Conservation (phyloP, 2,888 invertebrate genomes). For the Cecidostiba fungosa region DNA sequence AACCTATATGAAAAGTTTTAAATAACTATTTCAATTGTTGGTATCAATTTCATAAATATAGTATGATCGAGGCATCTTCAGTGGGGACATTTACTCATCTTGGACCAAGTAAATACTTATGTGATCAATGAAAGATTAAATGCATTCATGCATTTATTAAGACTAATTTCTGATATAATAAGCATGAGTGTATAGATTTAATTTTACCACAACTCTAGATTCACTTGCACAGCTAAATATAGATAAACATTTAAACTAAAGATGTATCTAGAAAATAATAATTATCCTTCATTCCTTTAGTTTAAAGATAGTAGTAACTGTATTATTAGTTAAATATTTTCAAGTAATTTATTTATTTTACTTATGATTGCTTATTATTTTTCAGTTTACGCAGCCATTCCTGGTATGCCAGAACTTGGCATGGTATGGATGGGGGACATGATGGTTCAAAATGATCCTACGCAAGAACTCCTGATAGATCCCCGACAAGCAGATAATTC, state of each 20-base stretch:
- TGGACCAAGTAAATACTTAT: slow-evolving; percentile 15
- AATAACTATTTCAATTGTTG: neutral
- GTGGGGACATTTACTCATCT: slow-evolving; percentile 13
- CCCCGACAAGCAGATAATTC: slow-evolving; percentile 77
- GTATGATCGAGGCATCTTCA: slow-evolving; percentile 5
- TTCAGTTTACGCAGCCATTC: slow-evolving; percentile 80
- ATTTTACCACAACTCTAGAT: neutral
- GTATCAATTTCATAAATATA: neutral
- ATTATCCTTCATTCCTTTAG: neutral
- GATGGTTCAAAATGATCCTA: slow-evolving; percentile 78
- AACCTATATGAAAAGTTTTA: neutral
- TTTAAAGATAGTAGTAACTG: neutral
- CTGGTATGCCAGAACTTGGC: slow-evolving; percentile 83
- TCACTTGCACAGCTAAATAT: neutral
- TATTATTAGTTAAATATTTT: neutral
- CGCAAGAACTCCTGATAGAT: slow-evolving; percentile 78
- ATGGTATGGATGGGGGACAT: slow-evolving; percentile 87
- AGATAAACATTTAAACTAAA: neutral
- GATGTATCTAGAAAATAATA: neutral
- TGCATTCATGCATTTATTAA: neutral
- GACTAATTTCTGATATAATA: neutral
- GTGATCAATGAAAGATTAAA: neutral
- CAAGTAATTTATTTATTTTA: neutral
- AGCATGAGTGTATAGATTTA: neutral
- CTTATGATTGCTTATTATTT: slow-evolving; percentile 12